Evolutionary conservation across 2,113 vertebrate genomes (phyloP).

Genomic region (Tretioscincus oriximinensis): DNA sequence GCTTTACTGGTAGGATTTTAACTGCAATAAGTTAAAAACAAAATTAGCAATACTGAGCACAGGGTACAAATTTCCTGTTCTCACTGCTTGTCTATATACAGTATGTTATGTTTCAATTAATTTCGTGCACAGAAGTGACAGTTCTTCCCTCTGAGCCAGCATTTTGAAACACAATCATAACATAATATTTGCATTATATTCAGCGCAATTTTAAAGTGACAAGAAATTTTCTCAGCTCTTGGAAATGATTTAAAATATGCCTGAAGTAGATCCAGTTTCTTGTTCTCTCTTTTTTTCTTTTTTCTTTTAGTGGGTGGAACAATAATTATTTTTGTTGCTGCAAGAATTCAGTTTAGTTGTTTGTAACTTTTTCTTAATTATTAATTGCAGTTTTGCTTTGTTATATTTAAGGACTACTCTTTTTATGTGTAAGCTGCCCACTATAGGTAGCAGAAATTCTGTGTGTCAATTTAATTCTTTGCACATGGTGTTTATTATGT

Average conservation of each 20-base stretch:
- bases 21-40: slow-evolving; percentile 35
- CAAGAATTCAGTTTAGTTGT: slow-evolving; percentile 33
- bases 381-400: not conserved
- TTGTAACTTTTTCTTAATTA: not conserved
- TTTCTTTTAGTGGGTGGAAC: not conserved
- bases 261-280: slow-evolving; percentile 19
- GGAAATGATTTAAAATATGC: slow-evolving; percentile 40
- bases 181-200: slow-evolving; percentile 41
- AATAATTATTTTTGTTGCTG: not conserved
- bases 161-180: slow-evolving; percentile 39
- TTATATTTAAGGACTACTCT: not conserved
- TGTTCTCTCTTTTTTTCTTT: slow-evolving; percentile 22
- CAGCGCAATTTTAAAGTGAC: slow-evolving; percentile 33
- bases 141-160: slow-evolving; percentile 40
- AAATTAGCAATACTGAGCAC: slow-evolving; percentile 3
- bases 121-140: not conserved
- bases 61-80: slow-evolving; percentile 35
- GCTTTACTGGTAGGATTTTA: slow-evolving; percentile 35
- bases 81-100: slow-evolving; percentile 25
- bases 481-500: no score
- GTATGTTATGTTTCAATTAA: slow-evolving; percentile 39
- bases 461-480: not conserved
- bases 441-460: not conserved
- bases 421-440: slow-evolving; percentile 27
- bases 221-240: slow-evolving; percentile 31